Percentiles rank a stretch among this genome's conserved stretches.
phyloP scores from a whole-genome alignment of 1,140 invertebrate species.

The Cecropterus lyciades region DNA sequence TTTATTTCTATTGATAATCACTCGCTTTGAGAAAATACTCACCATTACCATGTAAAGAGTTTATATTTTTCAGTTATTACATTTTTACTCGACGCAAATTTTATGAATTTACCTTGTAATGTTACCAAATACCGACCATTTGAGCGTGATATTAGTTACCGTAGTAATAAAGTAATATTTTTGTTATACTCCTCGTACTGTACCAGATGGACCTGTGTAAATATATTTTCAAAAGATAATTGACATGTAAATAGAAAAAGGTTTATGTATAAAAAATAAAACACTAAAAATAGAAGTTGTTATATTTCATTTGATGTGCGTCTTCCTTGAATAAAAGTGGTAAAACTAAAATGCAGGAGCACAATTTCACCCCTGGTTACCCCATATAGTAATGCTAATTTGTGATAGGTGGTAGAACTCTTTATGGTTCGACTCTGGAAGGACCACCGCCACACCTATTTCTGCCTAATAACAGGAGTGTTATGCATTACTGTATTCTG shows the following conservation, averaged over 20 bases:
- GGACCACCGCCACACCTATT: no score
- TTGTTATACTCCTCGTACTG: slow-evolving; percentile 7
- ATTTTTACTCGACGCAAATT: slow-evolving; percentile 23
- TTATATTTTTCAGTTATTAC: slow-evolving; percentile 25
- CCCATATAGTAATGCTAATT: no score
- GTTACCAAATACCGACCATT: slow-evolving; percentile 57
- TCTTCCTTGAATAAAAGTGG: no score
- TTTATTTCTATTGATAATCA: slow-evolving; percentile 52
- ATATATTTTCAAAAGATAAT: slow-evolving; percentile 53
- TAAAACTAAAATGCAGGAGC: no score
- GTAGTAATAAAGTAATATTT: slow-evolving; percentile 57
- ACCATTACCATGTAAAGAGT: slow-evolving; percentile 19
- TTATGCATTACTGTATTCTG: no score
- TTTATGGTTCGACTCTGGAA: no score
- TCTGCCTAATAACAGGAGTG: no score
- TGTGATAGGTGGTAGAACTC: no score
- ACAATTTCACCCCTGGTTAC: no score
- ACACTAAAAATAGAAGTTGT: slow-evolving; percentile 28
- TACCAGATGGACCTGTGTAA: slow-evolving; percentile 45
- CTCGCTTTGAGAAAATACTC: slow-evolving; percentile 33
- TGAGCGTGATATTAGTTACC: slow-evolving; percentile 80
- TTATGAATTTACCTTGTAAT: slow-evolving; percentile 26
- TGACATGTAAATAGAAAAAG: slow-evolving; percentile 66
- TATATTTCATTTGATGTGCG: slow-evolving; percentile 53
- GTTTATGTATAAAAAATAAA: slow-evolving; percentile 70